These are phyloP conservation scores for Sebastes dallii DNA, from an alignment of 2,797 vertebrate species.

Conservation along the genomic window DNA sequence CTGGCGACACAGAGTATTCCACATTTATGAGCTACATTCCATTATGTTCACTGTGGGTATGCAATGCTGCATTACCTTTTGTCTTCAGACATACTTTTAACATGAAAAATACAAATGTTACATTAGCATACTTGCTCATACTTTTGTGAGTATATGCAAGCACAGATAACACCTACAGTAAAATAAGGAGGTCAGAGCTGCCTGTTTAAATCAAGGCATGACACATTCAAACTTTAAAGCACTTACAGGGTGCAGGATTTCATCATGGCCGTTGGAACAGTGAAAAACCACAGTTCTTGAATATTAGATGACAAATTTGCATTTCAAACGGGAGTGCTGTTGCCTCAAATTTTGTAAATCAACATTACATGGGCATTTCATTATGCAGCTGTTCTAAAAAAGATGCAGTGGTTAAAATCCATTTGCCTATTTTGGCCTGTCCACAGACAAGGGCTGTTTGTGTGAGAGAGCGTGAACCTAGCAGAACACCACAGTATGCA, in stretches of 20 bases:
- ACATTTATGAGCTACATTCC: not conserved
- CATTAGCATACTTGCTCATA: not conserved
- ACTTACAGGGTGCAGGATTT: constrained; percentile 33
- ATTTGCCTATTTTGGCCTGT: constrained; percentile 12
- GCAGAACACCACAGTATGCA: not conserved
- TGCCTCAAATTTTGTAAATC: constrained; percentile 46
- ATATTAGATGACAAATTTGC: constrained; percentile 60
- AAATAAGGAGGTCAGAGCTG: constrained; percentile 1
- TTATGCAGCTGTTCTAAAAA: constrained; percentile 27
- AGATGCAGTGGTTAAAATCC: not conserved
- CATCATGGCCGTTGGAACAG: constrained; percentile 38
- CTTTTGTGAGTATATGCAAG: not conserved
- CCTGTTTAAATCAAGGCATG: constrained; percentile 35
- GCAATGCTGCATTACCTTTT: not conserved
- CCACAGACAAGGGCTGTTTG: not conserved
- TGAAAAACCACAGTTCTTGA: constrained; percentile 32
- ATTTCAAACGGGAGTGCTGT: constrained; percentile 47
- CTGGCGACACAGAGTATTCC: not conserved
- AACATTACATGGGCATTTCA: constrained; percentile 37
- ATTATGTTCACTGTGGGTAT: not conserved
- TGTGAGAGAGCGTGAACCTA: not conserved
- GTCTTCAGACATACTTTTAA: not conserved
- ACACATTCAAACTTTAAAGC: constrained; percentile 37
- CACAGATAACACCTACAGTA: constrained; percentile 2
- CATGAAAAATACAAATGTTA: not conserved